Conservation (phyloP, 2,113 vertebrate genomes). For the Cinclus cinclus region DNA sequence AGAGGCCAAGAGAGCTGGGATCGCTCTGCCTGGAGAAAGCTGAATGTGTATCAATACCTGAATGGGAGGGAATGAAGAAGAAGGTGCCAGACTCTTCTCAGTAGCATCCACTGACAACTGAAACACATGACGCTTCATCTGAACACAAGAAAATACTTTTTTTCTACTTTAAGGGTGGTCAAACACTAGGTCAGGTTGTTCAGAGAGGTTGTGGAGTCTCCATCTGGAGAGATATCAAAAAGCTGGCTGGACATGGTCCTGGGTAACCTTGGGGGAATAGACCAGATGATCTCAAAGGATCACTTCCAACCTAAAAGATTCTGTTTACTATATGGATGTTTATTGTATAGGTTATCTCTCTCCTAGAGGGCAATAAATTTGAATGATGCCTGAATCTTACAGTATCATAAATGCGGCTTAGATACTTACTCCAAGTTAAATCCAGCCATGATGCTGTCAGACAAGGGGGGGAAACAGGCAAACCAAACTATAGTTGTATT, state of each 20-base stretch:
- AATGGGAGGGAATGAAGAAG: neutral
- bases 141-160: neutral
- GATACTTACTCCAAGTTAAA: neutral
- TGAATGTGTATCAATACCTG: neutral
- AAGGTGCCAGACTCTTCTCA: neutral
- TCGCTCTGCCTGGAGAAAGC: neutral
- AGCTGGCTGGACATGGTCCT: neutral
- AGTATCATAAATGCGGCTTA: neutral
- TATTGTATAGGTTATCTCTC: neutral
- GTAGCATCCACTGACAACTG: neutral
- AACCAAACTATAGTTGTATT: neutral
- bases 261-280: neutral
- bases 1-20: neutral
- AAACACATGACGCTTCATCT: neutral
- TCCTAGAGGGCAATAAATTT: neutral
- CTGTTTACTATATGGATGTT: neutral
- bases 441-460: neutral
- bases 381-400: neutral
- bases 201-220: neutral
- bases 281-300: neutral
- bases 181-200: neutral
- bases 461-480: accelerated
- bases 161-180: neutral
- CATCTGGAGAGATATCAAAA: neutral
- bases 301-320: neutral